These are phyloP conservation scores for Agrotis exclamationis DNA, from an alignment of 2,888 invertebrate species.

Conservation along the genomic window DNA sequence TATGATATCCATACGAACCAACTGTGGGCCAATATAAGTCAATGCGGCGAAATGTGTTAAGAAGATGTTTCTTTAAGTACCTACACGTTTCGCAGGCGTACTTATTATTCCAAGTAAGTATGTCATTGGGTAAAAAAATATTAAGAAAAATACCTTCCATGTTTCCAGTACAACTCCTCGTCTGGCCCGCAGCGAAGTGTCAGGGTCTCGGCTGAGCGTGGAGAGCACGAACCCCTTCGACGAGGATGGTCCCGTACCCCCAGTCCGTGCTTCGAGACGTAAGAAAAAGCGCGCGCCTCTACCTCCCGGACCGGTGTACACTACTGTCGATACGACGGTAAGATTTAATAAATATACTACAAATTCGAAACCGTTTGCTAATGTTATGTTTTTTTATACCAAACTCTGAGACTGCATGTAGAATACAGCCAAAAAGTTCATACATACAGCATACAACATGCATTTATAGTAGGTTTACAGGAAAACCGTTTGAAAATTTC, in stretches of 20 bases:
- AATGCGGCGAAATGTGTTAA: neutral
- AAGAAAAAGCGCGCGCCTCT: constrained; percentile 93
- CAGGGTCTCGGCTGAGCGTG: constrained; percentile 91
- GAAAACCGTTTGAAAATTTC: too few species aligned
- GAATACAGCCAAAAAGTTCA: too few species aligned
- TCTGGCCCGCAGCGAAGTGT: constrained; percentile 87
- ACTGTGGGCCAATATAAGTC: too few species aligned
- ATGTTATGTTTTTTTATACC: too few species aligned
- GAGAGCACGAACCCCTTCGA: constrained; percentile 92
- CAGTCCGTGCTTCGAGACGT: constrained; percentile 89
- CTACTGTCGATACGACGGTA: constrained; percentile 77
- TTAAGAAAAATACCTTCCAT: neutral
- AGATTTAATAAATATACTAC: constrained; percentile 29
- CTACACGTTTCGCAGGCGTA: too few species aligned
- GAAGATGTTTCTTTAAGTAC: too few species aligned
- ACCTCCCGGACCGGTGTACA: constrained; percentile 73
- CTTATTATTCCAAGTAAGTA: too few species aligned
- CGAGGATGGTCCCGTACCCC: constrained; percentile 86
- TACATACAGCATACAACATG: too few species aligned
- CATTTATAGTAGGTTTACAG: too few species aligned
- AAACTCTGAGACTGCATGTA: too few species aligned
- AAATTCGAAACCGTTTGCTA: neutral
- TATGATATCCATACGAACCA: too few species aligned
- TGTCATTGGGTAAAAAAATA: neutral
- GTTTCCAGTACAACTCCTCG: constrained; percentile 81